Evolutionary conservation across 2,797 vertebrate genomes (phyloP), one percentile per base, ranked within the genome.

Genomic region (Urophycis tenuis): DNA sequence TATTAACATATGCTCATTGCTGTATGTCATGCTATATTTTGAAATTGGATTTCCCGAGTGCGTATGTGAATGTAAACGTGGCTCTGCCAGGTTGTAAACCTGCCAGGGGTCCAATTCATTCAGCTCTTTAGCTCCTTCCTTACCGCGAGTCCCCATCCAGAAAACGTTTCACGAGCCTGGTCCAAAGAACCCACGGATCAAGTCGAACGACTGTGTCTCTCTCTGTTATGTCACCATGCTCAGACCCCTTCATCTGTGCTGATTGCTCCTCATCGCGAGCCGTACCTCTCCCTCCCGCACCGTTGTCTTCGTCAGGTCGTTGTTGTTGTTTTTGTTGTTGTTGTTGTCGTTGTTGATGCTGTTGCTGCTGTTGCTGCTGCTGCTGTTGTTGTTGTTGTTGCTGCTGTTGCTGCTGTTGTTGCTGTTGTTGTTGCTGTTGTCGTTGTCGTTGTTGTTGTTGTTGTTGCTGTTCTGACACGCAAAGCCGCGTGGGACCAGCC

Each of bases 221-320:
- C 7, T 60, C 22, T 1, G 25, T n/a, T 60, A 60, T 60, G n/a
- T 60, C 53, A 60, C 25, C 9, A 19, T 9, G 2, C 25, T 60
- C 25, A n/a, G 53, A 32, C 49, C 9, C 53, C 39, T 34, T 33
- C 6, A n/a, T 39, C 69, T 30, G 3, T 22, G n/a, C 36, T 71
- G 31, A 74, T 74, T 35, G n/a, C 12, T 34, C 29, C 17, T 49
- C 35, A 39, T 36, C 64, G 19, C 72, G 64, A 69, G 77, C 79
- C 77, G 70, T 88, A n/a, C 32, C 12, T 85, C 82, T 81, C 36
- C 76, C 81, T 82, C 67, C 86, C 84, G 78, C 70, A 39, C 67
- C 75, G 83, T 89, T 87, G 83, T 73, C 88, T 82, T 88, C 86
- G 88, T 87, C 81, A 76, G 22, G 35, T 32, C 60, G 29, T 7